Conservation (phyloP, 2,797 vertebrate genomes). For the Phataginus tricuspis region DNA sequence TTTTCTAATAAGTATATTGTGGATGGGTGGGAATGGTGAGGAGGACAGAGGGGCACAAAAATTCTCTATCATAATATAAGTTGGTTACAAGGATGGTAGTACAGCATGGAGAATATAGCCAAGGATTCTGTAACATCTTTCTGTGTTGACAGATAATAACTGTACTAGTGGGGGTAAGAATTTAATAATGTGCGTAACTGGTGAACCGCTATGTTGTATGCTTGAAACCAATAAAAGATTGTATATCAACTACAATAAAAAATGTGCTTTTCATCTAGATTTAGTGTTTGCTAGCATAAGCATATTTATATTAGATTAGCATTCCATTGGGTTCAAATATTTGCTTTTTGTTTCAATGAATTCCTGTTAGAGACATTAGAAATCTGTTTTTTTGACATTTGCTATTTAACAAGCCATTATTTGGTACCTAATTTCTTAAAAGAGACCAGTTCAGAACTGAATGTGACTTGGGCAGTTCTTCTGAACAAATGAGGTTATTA, state of each 20-base stretch:
- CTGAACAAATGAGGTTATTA: slow-evolving; percentile 39
- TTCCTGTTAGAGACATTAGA: slow-evolving; percentile 55
- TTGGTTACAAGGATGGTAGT: too few relatives aligned
- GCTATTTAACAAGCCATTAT: slow-evolving; percentile 62
- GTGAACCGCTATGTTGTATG: too few relatives aligned
- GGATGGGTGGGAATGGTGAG: too few relatives aligned
- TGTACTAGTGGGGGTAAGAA: too few relatives aligned
- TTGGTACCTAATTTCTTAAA: slow-evolving; percentile 20
- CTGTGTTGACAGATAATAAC: too few relatives aligned
- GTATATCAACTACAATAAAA: not conserved
- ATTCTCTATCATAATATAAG: too few relatives aligned
- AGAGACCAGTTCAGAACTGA: not conserved
- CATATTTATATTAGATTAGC: slow-evolving; percentile 54
- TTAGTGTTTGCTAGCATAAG: slow-evolving; percentile 32
- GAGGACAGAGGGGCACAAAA: too few relatives aligned
- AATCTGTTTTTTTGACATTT: slow-evolving; percentile 72
- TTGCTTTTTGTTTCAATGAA: slow-evolving; percentile 46
- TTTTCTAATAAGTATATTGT: not conserved
- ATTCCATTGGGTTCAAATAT: slow-evolving; percentile 56
- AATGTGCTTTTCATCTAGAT: not conserved
- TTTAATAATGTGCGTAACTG: too few relatives aligned
- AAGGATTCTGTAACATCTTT: too few relatives aligned
- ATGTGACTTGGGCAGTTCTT: slow-evolving; percentile 4
- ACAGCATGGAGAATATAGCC: too few relatives aligned
- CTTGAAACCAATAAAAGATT: too few relatives aligned